Percentiles rank a stretch among this genome's conserved stretches.
Evolutionary conservation across 1,140 invertebrate species (phyloP).

Genomic region (Drosophila serrata): DNA sequence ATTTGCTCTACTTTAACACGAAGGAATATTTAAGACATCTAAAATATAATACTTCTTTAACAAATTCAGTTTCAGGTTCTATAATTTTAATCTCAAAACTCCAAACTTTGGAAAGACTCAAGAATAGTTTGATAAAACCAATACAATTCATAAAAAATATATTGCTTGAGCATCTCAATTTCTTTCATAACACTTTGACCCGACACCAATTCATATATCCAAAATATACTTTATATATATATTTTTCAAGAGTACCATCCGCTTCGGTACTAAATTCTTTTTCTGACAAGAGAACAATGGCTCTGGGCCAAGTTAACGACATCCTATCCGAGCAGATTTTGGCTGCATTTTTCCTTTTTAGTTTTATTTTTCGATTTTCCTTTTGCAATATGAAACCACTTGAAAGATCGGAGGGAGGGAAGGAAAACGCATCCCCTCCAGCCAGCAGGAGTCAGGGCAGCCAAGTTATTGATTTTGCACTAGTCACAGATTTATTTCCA

Average conservation of each 20-base stretch:
- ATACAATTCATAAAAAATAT: background rate
- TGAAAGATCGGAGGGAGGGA: conserved; percentile 38
- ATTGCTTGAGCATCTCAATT: background rate
- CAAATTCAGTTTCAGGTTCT: background rate
- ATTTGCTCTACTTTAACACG: background rate
- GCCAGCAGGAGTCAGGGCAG: conserved; percentile 8
- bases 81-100: background rate
- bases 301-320: conserved; percentile 44
- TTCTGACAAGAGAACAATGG: conserved; percentile 27
- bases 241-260: conserved; percentile 17
- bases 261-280: conserved; percentile 11
- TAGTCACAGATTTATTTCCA: conserved; percentile 69
- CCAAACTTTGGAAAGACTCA: background rate
- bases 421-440: conserved; percentile 19
- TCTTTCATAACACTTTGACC: background rate
- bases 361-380: conserved; percentile 28
- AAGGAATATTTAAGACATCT: background rate
- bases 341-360: conserved; percentile 40
- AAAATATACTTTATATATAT: background rate
- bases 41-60: background rate
- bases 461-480: conserved; percentile 73
- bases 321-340: conserved; percentile 30
- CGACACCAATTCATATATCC: background rate
- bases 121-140: background rate
- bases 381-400: conserved; percentile 68